Evolutionary conservation across 1,140 invertebrate genomes (phyloP), one percentile per base, ranked within the genome.

Genomic region (Ostrea denselamellosa): DNA sequence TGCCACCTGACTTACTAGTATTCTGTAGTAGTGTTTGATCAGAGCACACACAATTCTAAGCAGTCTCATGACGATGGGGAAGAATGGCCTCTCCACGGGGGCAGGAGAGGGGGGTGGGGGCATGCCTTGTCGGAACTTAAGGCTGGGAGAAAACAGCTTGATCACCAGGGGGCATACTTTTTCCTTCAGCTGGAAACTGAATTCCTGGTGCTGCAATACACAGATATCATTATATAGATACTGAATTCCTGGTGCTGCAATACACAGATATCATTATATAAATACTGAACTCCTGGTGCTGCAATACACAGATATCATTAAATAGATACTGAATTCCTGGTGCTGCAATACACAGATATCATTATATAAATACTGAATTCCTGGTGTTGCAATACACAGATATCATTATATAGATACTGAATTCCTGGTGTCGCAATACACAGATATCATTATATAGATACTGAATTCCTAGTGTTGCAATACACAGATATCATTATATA

Each of bases 81-180:
- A 99, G 95, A 98, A 98, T 10, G 98, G 98, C 91, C 98, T 98
- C 93, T 99, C 98, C 44, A 96, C 93, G n/a, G 94, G 94, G 54
- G 90, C 89, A 65, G 91, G 89, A 88, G 97, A 94, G 97, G 97
- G 95, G 97, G 98, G 95, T 98, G 92, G 85, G 28, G 93, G 93
- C 34, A 92, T 83, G 53, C 92, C 92, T 58, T 93, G 93, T 84
- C 93, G 92, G 86, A 94, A 94, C 91, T 95, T 95, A 9, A 95
- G 89, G 88, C 94, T 99, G 19, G 98, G 98, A 12, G 98, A 99
- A 95, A 99, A 99, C 87, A 99, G 95, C 95, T 99, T 98, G 86
- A 99, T 99, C 0, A 99, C 98, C 90, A 99, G 95, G 12, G 99
- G 98, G 95, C 99, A 99, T 0, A 99, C 98, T 90, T 98, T 96